Conservation (phyloP, 2,113 vertebrate species). For the Megaceryle maxima region DNA sequence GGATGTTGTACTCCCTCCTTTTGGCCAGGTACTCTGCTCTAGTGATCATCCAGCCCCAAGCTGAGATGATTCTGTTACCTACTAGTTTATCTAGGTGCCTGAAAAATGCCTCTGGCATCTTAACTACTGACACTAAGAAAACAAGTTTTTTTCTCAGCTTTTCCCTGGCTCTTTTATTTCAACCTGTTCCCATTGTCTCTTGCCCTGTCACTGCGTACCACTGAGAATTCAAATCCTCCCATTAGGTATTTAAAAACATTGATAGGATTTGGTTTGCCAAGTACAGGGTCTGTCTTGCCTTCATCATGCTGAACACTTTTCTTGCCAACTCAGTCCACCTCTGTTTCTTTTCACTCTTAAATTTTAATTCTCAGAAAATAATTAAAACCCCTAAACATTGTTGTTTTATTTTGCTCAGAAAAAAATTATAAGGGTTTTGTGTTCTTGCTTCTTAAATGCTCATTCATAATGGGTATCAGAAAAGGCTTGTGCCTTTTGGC, state of each 20-base stretch:
- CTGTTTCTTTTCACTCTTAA: not conserved
- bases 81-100: not conserved
- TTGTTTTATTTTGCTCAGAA: not conserved
- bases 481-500: not conserved
- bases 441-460: not conserved
- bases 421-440: not conserved
- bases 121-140: not conserved
- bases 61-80: not conserved
- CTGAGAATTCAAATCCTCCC: not conserved
- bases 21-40: not conserved
- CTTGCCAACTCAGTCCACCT: not conserved
- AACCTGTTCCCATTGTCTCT: not conserved
- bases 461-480: not conserved
- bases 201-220: not conserved
- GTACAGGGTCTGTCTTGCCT: not conserved
- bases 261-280: not conserved
- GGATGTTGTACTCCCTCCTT: not conserved
- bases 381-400: not conserved
- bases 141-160: not conserved
- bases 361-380: not conserved
- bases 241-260: not conserved
- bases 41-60: not conserved
- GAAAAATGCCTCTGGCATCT: not conserved
- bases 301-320: not conserved
- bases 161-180: not conserved